Evolutionary conservation across 2,888 invertebrate species (phyloP).

Genomic region (Sphaerophoria taeniata): DNA sequence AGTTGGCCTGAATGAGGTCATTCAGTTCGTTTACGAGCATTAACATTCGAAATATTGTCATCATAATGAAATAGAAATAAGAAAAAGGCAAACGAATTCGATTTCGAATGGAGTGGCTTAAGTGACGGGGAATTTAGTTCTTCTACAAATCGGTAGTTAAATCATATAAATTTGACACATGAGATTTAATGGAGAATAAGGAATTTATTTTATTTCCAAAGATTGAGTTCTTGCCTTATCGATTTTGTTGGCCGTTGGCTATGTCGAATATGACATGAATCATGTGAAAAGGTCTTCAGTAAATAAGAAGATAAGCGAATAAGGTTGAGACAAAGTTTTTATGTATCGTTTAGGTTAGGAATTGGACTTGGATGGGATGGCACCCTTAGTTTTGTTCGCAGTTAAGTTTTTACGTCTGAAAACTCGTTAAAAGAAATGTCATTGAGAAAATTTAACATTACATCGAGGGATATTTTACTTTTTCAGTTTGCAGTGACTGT

Average conservation of each 20-base stretch:
- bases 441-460: too few species aligned
- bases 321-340: too few species aligned
- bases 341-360: too few species aligned
- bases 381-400: too few species aligned
- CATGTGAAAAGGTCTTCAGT: too few species aligned
- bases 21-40: slow-evolving; percentile 39
- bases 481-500: too few species aligned
- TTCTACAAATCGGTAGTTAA: neutral
- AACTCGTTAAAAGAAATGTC: too few species aligned
- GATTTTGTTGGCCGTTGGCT: neutral
- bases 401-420: too few species aligned
- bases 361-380: too few species aligned
- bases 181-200: neutral
- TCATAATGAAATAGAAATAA: neutral
- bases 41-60: slow-evolving; percentile 9
- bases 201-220: neutral
- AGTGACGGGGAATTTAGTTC: neutral
- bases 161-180: slow-evolving; percentile 13
- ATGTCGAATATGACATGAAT: neutral
- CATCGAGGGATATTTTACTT: too few species aligned
- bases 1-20: too few species aligned
- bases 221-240: neutral
- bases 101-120: neutral
- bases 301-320: too few species aligned
- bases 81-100: slow-evolving; percentile 20